Conservation (phyloP, 2,113 vertebrate species). For the Microcebus griseorufus region DNA sequence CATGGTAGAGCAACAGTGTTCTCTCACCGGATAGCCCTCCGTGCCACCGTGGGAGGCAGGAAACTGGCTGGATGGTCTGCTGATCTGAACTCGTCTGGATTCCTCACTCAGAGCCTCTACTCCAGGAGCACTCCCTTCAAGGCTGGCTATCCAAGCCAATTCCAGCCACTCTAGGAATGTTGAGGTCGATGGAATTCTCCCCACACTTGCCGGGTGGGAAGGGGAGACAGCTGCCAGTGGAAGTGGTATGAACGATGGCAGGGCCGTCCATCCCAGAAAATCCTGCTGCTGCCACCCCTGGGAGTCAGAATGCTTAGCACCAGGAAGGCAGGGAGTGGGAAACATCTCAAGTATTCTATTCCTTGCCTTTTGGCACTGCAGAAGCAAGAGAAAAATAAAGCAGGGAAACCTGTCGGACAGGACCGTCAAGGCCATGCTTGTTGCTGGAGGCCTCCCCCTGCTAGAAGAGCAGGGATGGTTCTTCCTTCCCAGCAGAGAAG, state of each 20-base stretch:
- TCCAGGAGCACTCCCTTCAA: background rate
- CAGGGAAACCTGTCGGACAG: conserved; percentile 57
- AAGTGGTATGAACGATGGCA: background rate
- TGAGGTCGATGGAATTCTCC: conserved; percentile 41
- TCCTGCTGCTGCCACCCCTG: background rate
- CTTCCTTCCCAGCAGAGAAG: background rate
- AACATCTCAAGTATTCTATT: conserved; percentile 47
- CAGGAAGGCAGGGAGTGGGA: background rate
- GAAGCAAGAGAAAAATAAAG: conserved; percentile 22
- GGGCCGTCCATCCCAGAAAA: background rate
- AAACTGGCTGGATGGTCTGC: background rate
- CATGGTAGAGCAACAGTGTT: background rate
- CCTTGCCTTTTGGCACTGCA: background rate
- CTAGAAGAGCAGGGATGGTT: background rate
- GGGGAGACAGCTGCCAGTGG: background rate
- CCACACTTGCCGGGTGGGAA: background rate
- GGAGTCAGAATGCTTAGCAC: background rate
- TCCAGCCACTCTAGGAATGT: conserved; percentile 12
- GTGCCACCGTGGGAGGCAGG: too few relatives aligned
- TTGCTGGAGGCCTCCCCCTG: background rate
- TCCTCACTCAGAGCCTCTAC: background rate
- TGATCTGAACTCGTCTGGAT: background rate
- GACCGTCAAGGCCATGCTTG: background rate
- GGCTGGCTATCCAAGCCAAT: background rate
- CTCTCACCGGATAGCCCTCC: background rate